Evolutionary conservation across 2,797 vertebrate genomes (phyloP), one percentile per base, ranked within the genome.

Genomic region (Erethizon dorsatum): DNA sequence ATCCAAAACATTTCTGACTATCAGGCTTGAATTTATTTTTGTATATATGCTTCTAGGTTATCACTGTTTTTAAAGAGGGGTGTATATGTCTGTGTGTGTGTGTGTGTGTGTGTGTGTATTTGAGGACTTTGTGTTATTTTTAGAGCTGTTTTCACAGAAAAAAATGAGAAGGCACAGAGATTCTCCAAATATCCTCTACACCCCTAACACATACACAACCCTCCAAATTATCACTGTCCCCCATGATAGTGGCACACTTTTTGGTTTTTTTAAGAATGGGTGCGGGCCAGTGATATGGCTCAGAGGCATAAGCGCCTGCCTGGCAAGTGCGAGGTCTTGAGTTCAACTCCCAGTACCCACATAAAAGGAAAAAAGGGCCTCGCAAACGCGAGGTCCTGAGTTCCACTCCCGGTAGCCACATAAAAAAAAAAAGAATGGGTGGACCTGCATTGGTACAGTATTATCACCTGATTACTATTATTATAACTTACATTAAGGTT

Each of bases 241-340:
- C 20, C 10, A 7, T 5, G 12, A 47, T 15, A 47, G 24, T 7
- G 3, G 6, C 10, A 45, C 5, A 6, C 9, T 11, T 24, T 12
- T 33, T 67, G 5, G n/a, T n/a, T 37, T 6, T 37, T 7, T 37
- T 20, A 10, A 22, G 20, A 71, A 41, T 71, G 20, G 8, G 10
- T 50, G 37, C 37, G 50, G 50, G 50, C 50, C 37, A 41, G 37
- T 41, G 37, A 41, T 41, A 41, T 41, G 37, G 37, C 37, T 41
- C 37, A 41, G 37, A 41, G 37, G 37, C 37, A 41, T 41, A 41
- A 41, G 37, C 37, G 37, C 37, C 37, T 41, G 37, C 37, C 37
- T 41, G 37, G 2, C 37, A 41, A 41, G 37, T 41, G 37, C 37
- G 37, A 41, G 37, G 37, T 41, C 37, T 41, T 41, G 37, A 41